Evolutionary conservation across 1,140 invertebrate species (phyloP).

Genomic region (Anthonomus grandis): DNA sequence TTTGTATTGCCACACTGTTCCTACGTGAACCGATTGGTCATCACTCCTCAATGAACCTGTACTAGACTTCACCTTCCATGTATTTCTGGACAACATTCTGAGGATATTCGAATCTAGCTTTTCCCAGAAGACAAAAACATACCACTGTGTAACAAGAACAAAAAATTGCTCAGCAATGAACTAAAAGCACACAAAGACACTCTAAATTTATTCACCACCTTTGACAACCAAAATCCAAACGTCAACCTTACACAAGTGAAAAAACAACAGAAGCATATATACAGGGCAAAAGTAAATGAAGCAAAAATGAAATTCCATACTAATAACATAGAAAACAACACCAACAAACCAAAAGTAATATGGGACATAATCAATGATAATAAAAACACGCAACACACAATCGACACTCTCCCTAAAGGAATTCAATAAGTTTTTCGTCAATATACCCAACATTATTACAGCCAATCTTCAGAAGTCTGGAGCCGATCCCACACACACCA

Average conservation of each 20-base stretch:
- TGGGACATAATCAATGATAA: too few species aligned
- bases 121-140: not conserved
- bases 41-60: too few species aligned
- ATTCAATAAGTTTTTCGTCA: too few species aligned
- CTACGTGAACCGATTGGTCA: too few species aligned
- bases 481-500: not conserved
- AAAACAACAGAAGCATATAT: not conserved
- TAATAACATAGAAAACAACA: not conserved
- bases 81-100: too few species aligned
- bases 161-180: too few species aligned
- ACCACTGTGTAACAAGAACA: too few species aligned
- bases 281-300: not conserved
- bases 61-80: too few species aligned
- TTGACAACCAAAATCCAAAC: not conserved
- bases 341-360: not conserved
- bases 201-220: not conserved
- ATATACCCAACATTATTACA: not conserved
- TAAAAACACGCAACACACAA: too few species aligned
- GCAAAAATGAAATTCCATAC: not conserved
- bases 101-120: not conserved
- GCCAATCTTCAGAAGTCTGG: constrained; percentile 1
- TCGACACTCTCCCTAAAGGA: not conserved
- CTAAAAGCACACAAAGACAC: too few species aligned
- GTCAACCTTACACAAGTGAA: not conserved
- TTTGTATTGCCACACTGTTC: too few species aligned